Base-by-base conservation (phyloP, 2,113 vertebrate species). In the Pelmatolapia mariae region DNA sequence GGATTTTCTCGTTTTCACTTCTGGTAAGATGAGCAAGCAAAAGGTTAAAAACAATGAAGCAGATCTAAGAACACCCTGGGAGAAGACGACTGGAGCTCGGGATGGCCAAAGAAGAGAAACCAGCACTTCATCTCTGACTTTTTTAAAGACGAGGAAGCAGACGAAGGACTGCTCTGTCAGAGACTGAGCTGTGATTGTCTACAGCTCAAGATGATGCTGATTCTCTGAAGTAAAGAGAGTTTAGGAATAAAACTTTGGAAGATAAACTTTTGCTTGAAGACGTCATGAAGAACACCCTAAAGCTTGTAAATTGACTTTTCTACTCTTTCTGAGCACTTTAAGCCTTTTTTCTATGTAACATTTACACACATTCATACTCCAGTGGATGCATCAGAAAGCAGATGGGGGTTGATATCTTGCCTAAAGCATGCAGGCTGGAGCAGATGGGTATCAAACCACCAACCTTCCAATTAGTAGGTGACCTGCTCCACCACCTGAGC, bases 291-390 rank as follows among this genome's bases (percentile, higher is more conserved):
- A 45, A 45, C n/a, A 43, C 22, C 66, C n/a, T 4, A 24, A 71
- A 43, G 66, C 63, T 40, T 22, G n/a, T 71, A 15, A 4, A 63
- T 33, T 0, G 16, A 33, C 59, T 63, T 61, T 63, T 19, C 59
- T 33, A 1, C 59, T 63, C 29, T 61, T 33, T 33, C 31, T 63
- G 59, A 63, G 59, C 31, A 63, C 59, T 63, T 36, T 36, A 36
- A 36, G 31, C 59, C 31, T n/a, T 63, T 63, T 63, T 63, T 63
- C 31, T 36, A 12, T 7, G 29, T 63, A 63, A 63, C 59, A 63
- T 11, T 63, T 19, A 33, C 59, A 63, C 57, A 59, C 29, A 63
- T 63, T 33, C 59, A 63, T 19, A 29, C 56, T 57, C 24, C 13
- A 24, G 22, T 24, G 6, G 22, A 56, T 56, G 22, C 22, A 29